These are phyloP conservation scores for Pachypeltis micranthus DNA, from an alignment of 1,140 invertebrate genomes.

Conservation along the genomic window DNA sequence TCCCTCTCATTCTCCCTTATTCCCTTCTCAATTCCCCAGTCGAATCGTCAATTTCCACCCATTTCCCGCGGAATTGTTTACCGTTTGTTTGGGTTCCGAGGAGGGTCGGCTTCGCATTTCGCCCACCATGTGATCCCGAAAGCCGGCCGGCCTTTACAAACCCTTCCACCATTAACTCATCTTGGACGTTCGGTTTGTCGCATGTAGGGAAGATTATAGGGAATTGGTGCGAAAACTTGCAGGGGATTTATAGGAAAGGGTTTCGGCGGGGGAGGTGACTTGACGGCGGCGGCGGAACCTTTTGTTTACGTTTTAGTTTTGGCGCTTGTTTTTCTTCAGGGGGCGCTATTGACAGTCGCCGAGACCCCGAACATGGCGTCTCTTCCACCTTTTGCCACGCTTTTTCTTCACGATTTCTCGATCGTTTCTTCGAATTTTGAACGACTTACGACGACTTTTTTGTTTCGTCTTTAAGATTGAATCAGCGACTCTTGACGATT, in stretches of 20 bases:
- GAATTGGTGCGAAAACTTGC: no score
- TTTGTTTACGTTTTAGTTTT: neutral
- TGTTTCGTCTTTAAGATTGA: no score
- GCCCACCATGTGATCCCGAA: neutral
- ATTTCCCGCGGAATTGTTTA: no score
- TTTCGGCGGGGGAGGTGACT: no score
- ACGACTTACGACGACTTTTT: no score
- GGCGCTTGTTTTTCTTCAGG: neutral
- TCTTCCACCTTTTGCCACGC: neutral
- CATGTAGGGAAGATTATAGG: no score
- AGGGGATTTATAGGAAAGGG: no score
- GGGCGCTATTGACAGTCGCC: constrained; percentile 4
- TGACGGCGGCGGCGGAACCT: no score
- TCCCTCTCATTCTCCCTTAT: constrained; percentile 17
- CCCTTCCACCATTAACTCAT: no score
- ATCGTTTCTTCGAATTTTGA: no score
- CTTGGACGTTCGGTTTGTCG: no score
- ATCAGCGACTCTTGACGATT: no score
- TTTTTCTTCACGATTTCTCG: neutral
- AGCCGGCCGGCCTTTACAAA: constrained; percentile 5
- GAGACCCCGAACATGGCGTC: constrained; percentile 12
- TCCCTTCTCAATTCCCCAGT: constrained; percentile 3
- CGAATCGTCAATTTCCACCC: neutral
- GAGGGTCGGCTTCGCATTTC: neutral
- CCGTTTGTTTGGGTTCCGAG: neutral